Evolutionary conservation across 2,888 invertebrate species (phyloP), one percentile per base, ranked within the genome.

Genomic region (Caenorhabditis sp.): DNA sequence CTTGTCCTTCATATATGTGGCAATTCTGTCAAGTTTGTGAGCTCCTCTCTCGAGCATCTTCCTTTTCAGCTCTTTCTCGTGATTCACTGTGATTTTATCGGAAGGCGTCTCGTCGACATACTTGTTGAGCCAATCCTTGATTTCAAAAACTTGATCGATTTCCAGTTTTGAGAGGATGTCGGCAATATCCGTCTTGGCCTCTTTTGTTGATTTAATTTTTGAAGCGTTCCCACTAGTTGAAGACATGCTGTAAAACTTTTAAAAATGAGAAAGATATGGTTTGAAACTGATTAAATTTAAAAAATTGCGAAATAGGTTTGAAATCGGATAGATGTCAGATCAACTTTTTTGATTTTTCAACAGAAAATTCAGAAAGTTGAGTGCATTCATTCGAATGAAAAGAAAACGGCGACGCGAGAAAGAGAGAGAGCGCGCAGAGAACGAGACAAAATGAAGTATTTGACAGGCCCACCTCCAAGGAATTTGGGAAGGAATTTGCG

Each of bases 121-220:
- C 26, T 72, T 58, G 24, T 47, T 47, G 4, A 74, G 24, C 73
- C 80, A 80, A 28, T 49, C 54, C 8, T 74, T 74, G n/a, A 80
- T 59, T 47, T 80, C 68, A 12, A 58, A 47, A 6, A 82, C 77
- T 73, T 79, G 64, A 16, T 79, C 69, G 16, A 74, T 69, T 41
- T 79, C 79, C 6, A 83, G 19, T 31, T 63, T 66, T 0, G 69
- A 61, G 3, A 83, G 63, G 1, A 83, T 10, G 16, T 74, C 59
- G 2, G 63, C 51, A 24, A 83, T 83, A 5, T 51, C 19, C 41
- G 61, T 73, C 49, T 83, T 79, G 10, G 69, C 79, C 8, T 56
- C 47, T 19, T 56, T 47, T 14, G 51, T 47, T 56, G 54, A 58
- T 2, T 54, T 19, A 0, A 14, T 19, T 58, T 79, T 61, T 19